Conservation (phyloP, 2,797 vertebrate genomes). For the Rousettus madagascariensis region DNA sequence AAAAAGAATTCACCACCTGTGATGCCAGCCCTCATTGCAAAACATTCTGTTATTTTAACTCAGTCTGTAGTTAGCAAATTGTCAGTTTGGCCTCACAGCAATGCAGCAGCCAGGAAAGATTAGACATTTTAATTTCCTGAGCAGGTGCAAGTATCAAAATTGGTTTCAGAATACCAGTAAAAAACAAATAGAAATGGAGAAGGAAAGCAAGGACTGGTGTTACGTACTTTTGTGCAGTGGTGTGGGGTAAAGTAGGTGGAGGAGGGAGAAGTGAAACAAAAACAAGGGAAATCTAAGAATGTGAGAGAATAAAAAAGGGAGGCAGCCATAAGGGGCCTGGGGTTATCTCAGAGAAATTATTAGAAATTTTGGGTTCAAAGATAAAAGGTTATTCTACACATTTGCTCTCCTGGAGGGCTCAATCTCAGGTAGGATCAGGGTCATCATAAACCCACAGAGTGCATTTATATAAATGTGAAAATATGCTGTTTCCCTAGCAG, state of each 20-base stretch:
- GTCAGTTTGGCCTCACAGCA: constrained; percentile 38
- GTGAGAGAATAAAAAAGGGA: neutral
- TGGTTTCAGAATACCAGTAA: neutral
- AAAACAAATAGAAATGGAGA: neutral
- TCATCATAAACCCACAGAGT: neutral
- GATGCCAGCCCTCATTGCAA: constrained; percentile 51
- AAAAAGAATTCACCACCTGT: constrained; percentile 21
- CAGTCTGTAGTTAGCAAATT: constrained; percentile 57
- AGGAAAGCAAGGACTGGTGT: neutral
- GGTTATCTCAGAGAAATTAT: neutral
- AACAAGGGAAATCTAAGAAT: neutral
- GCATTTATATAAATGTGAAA: neutral
- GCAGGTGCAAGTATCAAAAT: constrained; percentile 39
- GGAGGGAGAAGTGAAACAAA: neutral
- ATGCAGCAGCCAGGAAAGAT: constrained; percentile 41
- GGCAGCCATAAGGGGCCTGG: neutral
- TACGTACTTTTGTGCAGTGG: neutral
- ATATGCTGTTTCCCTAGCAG: neutral
- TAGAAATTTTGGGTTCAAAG: neutral
- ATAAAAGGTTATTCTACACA: neutral
- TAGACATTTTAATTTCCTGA: constrained; percentile 68
- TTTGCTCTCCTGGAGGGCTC: neutral
- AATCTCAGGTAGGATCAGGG: neutral
- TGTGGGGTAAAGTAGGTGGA: too few species aligned
- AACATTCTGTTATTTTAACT: constrained; percentile 65